Percentiles rank a stretch among this genome's conserved stretches.
Conservation (phyloP, 2,113 vertebrate genomes). For the Pseudolaguvia tuberculata region DNA sequence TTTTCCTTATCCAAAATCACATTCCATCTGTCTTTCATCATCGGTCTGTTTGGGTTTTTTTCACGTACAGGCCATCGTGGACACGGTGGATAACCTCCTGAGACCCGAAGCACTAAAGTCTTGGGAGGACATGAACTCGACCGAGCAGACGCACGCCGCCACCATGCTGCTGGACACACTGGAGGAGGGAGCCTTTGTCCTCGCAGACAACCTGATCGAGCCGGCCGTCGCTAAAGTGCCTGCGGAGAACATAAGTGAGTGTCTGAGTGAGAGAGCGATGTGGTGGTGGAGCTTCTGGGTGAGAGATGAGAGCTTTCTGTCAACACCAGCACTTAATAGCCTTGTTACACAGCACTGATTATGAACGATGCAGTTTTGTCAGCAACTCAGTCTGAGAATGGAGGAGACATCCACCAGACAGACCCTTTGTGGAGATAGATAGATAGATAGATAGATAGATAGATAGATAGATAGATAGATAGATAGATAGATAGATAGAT, state of each 20-base stretch:
- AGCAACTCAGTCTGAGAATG: neutral
- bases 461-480: neutral
- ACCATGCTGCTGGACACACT: slow-evolving; percentile 95
- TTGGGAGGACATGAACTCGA: slow-evolving; percentile 97
- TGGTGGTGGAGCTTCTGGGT: neutral
- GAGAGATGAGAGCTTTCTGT: slow-evolving; percentile 1
- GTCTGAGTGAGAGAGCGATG: neutral
- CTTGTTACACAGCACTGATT: neutral
- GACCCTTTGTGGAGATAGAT: neutral
- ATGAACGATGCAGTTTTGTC: neutral
- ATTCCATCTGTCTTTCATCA: slow-evolving; percentile 53
- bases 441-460: neutral
- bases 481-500: neutral
- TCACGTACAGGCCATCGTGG: slow-evolving; percentile 92
- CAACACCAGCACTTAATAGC: slow-evolving; percentile 4
- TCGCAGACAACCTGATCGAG: slow-evolving; percentile 95
- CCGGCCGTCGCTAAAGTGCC: slow-evolving; percentile 95
- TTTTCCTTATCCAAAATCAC: slow-evolving; percentile 30
- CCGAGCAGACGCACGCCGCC: slow-evolving; percentile 91
- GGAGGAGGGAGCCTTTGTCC: slow-evolving; percentile 95
- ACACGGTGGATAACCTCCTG: slow-evolving; percentile 97
- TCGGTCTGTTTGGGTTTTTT: slow-evolving; percentile 62
- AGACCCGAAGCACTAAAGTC: slow-evolving; percentile 92
- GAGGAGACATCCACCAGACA: neutral
- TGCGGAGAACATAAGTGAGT: slow-evolving; percentile 95